These are phyloP conservation scores for Chaetodon trifascialis DNA, from an alignment of 2,113 vertebrate genomes.

Conservation along the genomic window DNA sequence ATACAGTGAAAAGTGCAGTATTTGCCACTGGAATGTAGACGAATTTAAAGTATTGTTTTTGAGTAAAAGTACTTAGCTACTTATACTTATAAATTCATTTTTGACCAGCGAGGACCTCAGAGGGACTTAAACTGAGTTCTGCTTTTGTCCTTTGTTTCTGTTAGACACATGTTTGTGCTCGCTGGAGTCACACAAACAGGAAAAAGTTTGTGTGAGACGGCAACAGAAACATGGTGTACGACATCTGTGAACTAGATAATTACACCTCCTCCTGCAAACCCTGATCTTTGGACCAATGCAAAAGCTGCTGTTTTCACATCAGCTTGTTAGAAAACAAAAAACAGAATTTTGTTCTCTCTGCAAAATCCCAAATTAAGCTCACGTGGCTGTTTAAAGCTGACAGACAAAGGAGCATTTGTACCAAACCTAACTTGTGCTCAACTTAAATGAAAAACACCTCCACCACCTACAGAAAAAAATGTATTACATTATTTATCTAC, in stretches of 20 bases:
- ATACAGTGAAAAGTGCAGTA: too few relatives aligned
- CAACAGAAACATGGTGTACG: slow-evolving; percentile 16
- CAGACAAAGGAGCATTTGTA: too few relatives aligned
- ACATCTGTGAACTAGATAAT: slow-evolving; percentile 1
- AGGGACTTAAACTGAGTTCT: not conserved
- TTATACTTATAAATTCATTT: not conserved
- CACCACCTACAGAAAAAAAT: not conserved
- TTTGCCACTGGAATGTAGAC: too few relatives aligned
- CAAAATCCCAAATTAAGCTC: not conserved
- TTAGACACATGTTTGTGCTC: slow-evolving; percentile 32
- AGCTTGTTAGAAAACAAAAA: not conserved
- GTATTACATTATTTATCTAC: not conserved
- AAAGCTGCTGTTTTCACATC: not conserved
- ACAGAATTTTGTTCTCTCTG: not conserved
- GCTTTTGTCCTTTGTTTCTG: slow-evolving; percentile 2
- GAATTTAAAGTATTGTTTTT: not conserved
- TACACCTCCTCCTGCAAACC: not conserved
- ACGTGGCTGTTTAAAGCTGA: not conserved
- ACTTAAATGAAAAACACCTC: not conserved
- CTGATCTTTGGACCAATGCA: not conserved
- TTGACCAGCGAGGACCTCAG: not conserved
- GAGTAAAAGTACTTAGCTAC: not conserved
- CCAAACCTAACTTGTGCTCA: not conserved
- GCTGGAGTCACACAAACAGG: slow-evolving; percentile 37
- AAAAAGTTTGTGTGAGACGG: slow-evolving; percentile 1